These are phyloP conservation scores for Chinchilla lanigera DNA, from an alignment of 2,113 vertebrate genomes.

Conservation along the genomic window DNA sequence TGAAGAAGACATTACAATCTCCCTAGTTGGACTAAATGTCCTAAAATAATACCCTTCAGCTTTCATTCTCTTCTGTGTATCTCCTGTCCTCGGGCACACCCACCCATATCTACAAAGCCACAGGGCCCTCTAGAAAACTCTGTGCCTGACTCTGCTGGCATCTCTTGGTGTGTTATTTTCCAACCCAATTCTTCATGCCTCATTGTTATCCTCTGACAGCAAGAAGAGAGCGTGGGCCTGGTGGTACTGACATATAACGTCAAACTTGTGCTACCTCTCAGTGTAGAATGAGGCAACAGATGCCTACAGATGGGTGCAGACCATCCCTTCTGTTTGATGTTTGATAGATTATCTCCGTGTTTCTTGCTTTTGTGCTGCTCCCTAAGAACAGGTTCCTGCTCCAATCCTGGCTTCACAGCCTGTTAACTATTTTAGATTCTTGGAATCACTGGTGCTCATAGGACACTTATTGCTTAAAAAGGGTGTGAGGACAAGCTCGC, in stretches of 20 bases:
- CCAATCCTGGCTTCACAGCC: not conserved
- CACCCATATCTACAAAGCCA: not conserved
- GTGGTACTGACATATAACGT: too few relatives aligned
- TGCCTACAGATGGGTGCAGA: not conserved
- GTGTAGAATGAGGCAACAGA: not conserved
- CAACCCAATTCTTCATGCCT: not conserved
- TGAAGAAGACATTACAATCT: conserved; percentile 12
- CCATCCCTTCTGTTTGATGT: not conserved
- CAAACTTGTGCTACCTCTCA: not conserved
- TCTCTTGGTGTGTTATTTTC: not conserved
- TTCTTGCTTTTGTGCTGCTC: not conserved
- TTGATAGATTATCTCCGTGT: not conserved
- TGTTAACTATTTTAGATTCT: not conserved
- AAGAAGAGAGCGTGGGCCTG: not conserved
- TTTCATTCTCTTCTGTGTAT: not conserved
- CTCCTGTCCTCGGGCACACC: not conserved
- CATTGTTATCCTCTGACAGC: not conserved
- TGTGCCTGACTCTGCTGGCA: not conserved
- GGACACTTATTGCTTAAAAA: not conserved
- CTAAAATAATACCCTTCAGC: not conserved
- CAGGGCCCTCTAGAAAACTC: not conserved
- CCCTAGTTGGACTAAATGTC: not conserved
- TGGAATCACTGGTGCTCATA: not conserved
- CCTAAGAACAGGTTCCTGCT: not conserved
- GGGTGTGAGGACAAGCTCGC: not conserved